A percentile compares a stretch with the other conserved stretches of the same genome.
Evolutionary conservation across 1,140 invertebrate genomes (phyloP).

Genomic region (Anagrus nilaparvatae): DNA sequence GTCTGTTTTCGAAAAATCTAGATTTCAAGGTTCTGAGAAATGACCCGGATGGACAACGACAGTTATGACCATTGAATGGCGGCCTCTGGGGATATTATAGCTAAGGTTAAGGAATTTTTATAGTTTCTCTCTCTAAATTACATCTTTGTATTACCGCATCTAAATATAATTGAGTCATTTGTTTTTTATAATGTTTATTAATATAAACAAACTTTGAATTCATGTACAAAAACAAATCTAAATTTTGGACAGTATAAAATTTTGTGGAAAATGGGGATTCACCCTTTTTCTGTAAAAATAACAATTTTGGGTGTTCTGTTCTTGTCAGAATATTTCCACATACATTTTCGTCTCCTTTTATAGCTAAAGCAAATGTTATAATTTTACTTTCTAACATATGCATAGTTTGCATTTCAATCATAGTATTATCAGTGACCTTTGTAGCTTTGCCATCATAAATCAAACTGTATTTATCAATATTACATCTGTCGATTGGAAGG

Average conservation of each 20-base stretch:
- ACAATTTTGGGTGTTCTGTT: conserved; percentile 20
- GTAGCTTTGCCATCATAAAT: conserved; percentile 5
- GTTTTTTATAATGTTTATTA: neutral
- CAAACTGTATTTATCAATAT: conserved; percentile 6
- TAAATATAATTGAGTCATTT: conserved; percentile 6
- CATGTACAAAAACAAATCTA: too few relatives aligned
- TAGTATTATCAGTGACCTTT: neutral
- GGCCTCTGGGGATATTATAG: too few relatives aligned
- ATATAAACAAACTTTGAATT: neutral
- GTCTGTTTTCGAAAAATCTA: too few relatives aligned
- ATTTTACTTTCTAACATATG: conserved; percentile 1
- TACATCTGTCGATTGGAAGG: conserved; percentile 4
- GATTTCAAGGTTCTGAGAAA: too few relatives aligned
- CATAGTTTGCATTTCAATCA: neutral
- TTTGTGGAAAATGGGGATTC: too few relatives aligned
- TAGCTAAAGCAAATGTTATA: conserved; percentile 10
- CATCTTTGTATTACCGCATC: too few relatives aligned
- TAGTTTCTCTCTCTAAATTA: too few relatives aligned
- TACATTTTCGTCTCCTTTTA: neutral
- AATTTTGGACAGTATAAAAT: conserved; percentile 2
- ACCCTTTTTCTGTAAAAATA: too few relatives aligned
- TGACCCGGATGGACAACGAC: too few relatives aligned
- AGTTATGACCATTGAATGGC: too few relatives aligned
- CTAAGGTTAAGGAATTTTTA: conserved; percentile 10
- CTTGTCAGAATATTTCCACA: conserved; percentile 6